These are phyloP conservation scores for Grus americana DNA, from an alignment of 2,113 vertebrate species.

Conservation along the genomic window DNA sequence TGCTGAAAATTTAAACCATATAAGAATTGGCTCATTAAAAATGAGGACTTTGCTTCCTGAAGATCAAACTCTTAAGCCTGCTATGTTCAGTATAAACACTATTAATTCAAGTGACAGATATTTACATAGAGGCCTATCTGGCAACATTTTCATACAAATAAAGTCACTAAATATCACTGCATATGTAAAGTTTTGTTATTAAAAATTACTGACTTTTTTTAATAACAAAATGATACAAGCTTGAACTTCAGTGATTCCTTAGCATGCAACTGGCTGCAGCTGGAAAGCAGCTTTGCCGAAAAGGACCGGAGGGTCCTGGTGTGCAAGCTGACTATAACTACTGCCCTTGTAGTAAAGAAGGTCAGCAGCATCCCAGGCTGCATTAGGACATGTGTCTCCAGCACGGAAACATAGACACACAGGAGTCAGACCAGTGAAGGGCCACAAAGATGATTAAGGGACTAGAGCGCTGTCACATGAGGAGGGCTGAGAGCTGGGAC, in stretches of 20 bases:
- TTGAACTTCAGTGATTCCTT: background rate
- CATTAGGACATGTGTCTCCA: background rate
- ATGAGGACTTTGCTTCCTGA: background rate
- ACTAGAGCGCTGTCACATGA: background rate
- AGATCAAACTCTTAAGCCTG: background rate
- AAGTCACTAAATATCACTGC: background rate
- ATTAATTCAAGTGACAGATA: slow-evolving; percentile 11
- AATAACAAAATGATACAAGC: background rate
- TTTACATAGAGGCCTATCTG: background rate
- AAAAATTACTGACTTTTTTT: background rate
- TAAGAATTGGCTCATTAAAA: background rate
- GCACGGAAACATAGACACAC: accelerated
- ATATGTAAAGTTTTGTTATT: background rate
- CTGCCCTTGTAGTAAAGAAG: background rate
- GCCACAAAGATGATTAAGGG: background rate
- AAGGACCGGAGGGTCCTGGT: background rate
- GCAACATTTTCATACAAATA: background rate
- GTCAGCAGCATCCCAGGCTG: background rate
- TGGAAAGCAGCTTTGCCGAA: background rate
- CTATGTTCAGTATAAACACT: slow-evolving; percentile 1
- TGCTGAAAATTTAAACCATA: background rate
- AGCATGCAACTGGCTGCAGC: background rate
- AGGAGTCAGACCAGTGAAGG: background rate
- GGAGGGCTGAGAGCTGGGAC: background rate
- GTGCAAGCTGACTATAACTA: background rate